Base-by-base conservation (phyloP, 2,113 vertebrate species). In the Psilopogon haemacephalus region DNA sequence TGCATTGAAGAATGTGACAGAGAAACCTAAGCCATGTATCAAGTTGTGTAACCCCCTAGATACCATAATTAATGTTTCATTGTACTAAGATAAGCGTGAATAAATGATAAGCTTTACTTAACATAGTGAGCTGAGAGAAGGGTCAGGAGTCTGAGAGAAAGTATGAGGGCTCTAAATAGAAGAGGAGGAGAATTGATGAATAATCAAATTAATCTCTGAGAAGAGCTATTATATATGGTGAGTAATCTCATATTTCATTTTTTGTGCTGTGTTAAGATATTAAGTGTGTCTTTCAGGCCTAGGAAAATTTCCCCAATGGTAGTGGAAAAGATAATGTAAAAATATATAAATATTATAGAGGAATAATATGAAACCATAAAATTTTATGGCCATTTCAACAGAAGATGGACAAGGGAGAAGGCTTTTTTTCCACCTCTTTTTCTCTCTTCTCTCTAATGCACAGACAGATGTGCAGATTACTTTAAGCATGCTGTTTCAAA, bases 91-190 rank as follows among this genome's bases (percentile, higher is more conserved):
- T 91, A 86, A 54, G 7, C 0, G 2, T 93, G 67, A 95, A 90
- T 95, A 93, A 95, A 86, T 94, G 0, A 91, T 95, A 73, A 88
- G 28, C 15, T 96, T 89, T 94, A 64, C 90, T 96, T 96, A 89
- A 89, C 35, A 65, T 5, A 80, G 17, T 59, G 17, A 42, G 30
- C 40, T 33, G 73, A 52, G 46, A 70, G 35, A 94, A 80, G 35
- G 88, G 80, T 92, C 68, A 94, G 48, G 23, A 87, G 14, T 81
- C 88, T 77, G 15, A 90, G 32, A 52, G 52, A 63, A 91, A 65
- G 28, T 82, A 76, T 42, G 52, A 82, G 6, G 37, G 37, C 26
- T 79, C 21, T 74, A 79, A 88, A 93, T 46, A 44, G 72, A 90
- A 9, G 52, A 85, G 60, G 28, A 86, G 74, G 32, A 35, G 42